These are phyloP conservation scores for Heterodera filipjevi DNA, from an alignment of 2,888 invertebrate genomes.

Conservation along the genomic window DNA sequence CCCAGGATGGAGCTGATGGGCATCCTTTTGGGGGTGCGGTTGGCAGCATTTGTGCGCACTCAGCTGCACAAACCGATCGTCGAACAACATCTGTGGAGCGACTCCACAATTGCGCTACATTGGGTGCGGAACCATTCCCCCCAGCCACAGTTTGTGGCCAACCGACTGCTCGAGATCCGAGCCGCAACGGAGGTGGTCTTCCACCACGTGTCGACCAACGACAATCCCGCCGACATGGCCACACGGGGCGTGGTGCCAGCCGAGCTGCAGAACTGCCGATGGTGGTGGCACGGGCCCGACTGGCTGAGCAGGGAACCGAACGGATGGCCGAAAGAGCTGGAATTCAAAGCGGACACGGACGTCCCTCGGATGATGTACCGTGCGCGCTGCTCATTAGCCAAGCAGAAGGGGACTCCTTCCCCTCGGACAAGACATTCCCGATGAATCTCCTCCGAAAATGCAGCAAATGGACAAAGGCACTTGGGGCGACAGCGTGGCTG, in stretches of 20 bases:
- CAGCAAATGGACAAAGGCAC: too few relatives aligned
- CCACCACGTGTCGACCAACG: conserved; percentile 8
- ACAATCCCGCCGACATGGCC: conserved; percentile 30
- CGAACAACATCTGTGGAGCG: conserved; percentile 19
- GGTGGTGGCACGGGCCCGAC: conserved; percentile 28
- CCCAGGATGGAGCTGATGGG: conserved; percentile 27
- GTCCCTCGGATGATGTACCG: neutral
- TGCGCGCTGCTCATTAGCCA: neutral
- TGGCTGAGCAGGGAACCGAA: neutral
- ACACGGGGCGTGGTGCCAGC: conserved; percentile 6
- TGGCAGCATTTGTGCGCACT: neutral
- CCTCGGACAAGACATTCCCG: too few relatives aligned
- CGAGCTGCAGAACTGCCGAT: neutral
- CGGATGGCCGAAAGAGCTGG: conserved; percentile 7
- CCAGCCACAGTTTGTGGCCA: conserved; percentile 20
- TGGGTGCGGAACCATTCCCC: neutral
- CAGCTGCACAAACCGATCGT: neutral
- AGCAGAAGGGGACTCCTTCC: neutral
- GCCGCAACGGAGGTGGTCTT: neutral
- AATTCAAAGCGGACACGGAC: neutral
- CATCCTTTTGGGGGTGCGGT: neutral
- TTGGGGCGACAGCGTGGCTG: too few relatives aligned
- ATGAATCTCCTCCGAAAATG: too few relatives aligned
- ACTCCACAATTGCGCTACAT: conserved; percentile 9
- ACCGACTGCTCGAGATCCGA: conserved; percentile 15